A percentile compares a stretch with the other conserved stretches of the same genome.
Evolutionary conservation across 2,797 vertebrate genomes (phyloP).

Genomic region (Erithacus rubecula): DNA sequence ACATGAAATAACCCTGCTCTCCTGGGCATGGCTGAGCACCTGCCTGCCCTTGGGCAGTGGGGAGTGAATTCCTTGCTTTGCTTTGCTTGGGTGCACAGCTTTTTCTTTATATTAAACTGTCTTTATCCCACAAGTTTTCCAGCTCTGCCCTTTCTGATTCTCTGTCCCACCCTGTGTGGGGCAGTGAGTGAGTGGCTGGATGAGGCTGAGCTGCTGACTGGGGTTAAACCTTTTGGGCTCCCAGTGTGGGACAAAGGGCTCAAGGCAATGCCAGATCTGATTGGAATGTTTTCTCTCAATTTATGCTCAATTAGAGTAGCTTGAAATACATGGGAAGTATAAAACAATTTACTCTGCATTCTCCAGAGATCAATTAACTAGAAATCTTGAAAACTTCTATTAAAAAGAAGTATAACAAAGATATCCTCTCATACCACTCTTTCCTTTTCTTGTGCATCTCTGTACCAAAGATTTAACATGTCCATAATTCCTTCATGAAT

Average conservation of each 20-base stretch:
- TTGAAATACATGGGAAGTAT: background rate
- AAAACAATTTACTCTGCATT: background rate
- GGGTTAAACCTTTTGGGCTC: background rate
- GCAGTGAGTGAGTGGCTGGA: accelerated
- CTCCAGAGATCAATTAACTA: conserved; percentile 26
- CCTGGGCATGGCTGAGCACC: background rate
- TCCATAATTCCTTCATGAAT: background rate
- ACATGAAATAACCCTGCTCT: accelerated
- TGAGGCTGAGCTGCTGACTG: background rate
- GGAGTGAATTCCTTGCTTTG: background rate
- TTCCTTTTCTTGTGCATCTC: background rate
- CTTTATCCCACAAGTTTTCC: background rate
- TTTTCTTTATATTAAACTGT: background rate
- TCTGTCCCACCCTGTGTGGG: background rate
- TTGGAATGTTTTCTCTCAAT: background rate
- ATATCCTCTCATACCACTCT: background rate
- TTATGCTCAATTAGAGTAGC: background rate
- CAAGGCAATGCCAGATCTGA: background rate
- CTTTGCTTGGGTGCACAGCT: background rate
- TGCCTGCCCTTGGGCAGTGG: background rate
- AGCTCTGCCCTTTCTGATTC: background rate
- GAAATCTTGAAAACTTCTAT: background rate
- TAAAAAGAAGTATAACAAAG: background rate
- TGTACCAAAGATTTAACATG: background rate
- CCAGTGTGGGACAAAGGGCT: background rate